Evolutionary conservation across 2,797 vertebrate genomes (phyloP), one percentile per base, ranked within the genome.

Genomic region (Morus bassanus): DNA sequence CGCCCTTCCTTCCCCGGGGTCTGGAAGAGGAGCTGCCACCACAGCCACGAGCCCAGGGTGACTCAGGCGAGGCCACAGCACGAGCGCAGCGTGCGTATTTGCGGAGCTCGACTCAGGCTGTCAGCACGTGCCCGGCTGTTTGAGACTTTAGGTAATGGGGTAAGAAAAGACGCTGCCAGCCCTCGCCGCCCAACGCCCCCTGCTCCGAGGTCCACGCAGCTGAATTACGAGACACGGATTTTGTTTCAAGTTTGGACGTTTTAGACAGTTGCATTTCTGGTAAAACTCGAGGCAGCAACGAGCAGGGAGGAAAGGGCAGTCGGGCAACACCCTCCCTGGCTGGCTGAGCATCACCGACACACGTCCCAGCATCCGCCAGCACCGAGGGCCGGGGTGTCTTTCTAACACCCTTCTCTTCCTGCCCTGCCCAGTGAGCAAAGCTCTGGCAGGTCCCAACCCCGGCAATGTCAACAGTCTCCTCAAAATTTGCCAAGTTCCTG

Each of bases 201-300:
- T 7, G 39, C 33, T n/a, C 35, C 0, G 22, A 43, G 43, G 3
- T 6, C 51, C 60, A 18, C 3, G 0, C 59, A 16, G 18, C 14
- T 4, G 18, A 57, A 31, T 41, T 17, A 21, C 9, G 4, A n/a
- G 19, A 31, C 9, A 1, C 0, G 1, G 50, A 54, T 16, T 80
- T 45, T 19, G 25, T 37, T 37, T 5, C 0, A 7, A 30, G 12
- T 57, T 39, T 21, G 35, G 60, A 13, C 5, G 60, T 54, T 64
- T 30, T 25, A 46, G 33, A 19, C 19, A 68, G 54, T 15, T 6
- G 17, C 16, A 6, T 22, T 39, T 39, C 19, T 67, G 69, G 69
- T 53, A 18, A 39, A 45, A 53, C 16, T 27, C 7, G 2, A 60
- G 57, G 43, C 57, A 50, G 53, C 27, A 18, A 30, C 0, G 39